These are phyloP conservation scores for Sardinella longiceps DNA, from an alignment of 2,797 vertebrate genomes.

Conservation along the genomic window DNA sequence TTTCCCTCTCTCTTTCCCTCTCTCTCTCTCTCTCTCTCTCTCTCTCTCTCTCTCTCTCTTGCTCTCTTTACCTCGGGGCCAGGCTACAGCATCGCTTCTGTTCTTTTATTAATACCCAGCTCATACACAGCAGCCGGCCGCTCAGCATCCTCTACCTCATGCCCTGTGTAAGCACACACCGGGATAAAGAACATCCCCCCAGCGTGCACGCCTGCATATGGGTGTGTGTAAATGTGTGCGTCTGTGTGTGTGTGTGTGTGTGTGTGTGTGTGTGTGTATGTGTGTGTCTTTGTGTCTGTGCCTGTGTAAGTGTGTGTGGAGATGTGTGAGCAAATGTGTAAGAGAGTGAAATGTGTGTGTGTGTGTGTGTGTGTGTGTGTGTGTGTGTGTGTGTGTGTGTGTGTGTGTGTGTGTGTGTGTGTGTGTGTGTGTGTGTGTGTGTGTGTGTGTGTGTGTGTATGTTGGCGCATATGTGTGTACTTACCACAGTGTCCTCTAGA, in stretches of 20 bases:
- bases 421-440: neutral
- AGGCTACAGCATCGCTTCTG: slow-evolving; percentile 73
- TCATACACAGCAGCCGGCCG: slow-evolving; percentile 47
- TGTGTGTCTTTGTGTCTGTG: too few species aligned
- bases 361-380: neutral
- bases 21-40: slow-evolving; percentile 64
- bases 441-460: neutral
- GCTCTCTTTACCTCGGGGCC: slow-evolving; percentile 54
- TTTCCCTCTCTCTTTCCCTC: neutral
- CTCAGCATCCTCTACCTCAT: slow-evolving; percentile 21
- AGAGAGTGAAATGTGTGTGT: too few species aligned
- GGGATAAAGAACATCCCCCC: slow-evolving; percentile 62
- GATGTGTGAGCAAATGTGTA: neutral
- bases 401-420: neutral
- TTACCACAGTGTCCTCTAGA: slow-evolving; percentile 7
- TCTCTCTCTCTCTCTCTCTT: slow-evolving; percentile 40
- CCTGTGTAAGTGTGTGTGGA: slow-evolving; percentile 25
- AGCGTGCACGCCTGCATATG: slow-evolving; percentile 59
- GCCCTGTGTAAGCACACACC: slow-evolving; percentile 47
- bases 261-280: slow-evolving; percentile 35
- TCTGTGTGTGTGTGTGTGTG: slow-evolving; percentile 25
- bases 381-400: neutral
- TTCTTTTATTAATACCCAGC: slow-evolving; percentile 77
- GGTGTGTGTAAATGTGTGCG: slow-evolving; percentile 43
- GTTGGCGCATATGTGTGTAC: slow-evolving; percentile 8